Conservation (phyloP, 2,888 invertebrate genomes). For the Embidobia sp. region DNA sequence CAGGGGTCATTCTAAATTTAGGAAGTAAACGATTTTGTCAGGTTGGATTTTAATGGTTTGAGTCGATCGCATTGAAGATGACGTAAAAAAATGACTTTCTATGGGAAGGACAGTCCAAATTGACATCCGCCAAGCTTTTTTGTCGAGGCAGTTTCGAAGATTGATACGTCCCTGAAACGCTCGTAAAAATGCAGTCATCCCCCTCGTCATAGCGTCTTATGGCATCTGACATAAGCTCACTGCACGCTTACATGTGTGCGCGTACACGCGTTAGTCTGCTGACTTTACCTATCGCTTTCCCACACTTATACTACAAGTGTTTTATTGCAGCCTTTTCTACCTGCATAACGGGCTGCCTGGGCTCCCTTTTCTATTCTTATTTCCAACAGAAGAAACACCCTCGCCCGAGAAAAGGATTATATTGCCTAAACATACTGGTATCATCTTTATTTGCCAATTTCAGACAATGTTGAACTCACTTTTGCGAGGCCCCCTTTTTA, state of each 20-base stretch:
- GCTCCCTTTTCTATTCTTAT: conserved; percentile 13
- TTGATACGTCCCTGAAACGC: conserved; percentile 50
- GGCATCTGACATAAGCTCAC: conserved; percentile 19
- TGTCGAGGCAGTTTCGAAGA: conserved; percentile 41
- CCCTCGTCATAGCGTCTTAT: conserved; percentile 28
- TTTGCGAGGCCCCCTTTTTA: conserved; percentile 44
- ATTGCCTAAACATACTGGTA: conserved; percentile 49
- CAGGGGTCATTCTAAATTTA: too few relatives aligned
- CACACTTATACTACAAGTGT: conserved; percentile 62
- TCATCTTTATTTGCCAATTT: conserved; percentile 63
- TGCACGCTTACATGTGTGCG: too few relatives aligned
- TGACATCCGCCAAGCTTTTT: conserved; percentile 36
- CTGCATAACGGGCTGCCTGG: conserved; percentile 43
- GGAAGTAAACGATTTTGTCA: conserved; percentile 22
- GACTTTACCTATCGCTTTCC: conserved; percentile 53
- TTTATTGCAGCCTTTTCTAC: conserved; percentile 58
- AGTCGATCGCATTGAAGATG: conserved; percentile 21
- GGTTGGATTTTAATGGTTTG: conserved; percentile 25
- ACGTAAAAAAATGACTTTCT: conserved; percentile 53
- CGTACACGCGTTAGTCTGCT: conserved; percentile 25
- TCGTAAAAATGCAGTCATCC: conserved; percentile 61
- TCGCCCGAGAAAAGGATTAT: conserved; percentile 57
- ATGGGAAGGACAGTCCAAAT: conserved; percentile 12
- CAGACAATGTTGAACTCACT: conserved; percentile 36
- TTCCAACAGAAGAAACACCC: conserved; percentile 46